Base-by-base conservation (phyloP, 2,113 vertebrate species). In the Entomyzon cyanotis region DNA sequence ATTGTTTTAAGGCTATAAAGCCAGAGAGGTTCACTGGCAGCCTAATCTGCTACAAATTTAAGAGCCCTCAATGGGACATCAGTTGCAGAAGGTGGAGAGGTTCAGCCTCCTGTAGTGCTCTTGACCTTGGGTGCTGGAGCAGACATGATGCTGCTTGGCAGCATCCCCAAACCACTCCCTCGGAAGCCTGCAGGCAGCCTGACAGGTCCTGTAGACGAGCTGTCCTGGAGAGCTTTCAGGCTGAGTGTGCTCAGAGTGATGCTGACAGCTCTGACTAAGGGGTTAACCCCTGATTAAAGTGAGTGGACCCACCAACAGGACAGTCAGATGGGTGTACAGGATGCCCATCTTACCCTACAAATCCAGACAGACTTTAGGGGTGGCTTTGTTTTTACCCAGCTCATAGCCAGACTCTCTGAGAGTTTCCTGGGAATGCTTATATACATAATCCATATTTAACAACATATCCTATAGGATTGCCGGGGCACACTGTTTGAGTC, bases 281-380 rank as follows among this genome's bases (percentile, higher is more conserved):
- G 50, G 24, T 44, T 70, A 79, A 25, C 15, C 15, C 2, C 1
- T 28, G 56, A 39, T 39, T 73, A 35, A 78, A 82, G 58, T 4
- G 28, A 79, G 59, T 3, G 27, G 37, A 83, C 10, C 23, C 28
- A 65, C 49, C 2, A 8, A 18, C 28, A 75, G 53, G 23, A 77
- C 35, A 35, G 55, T 19, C 13, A 50, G 64, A 44, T 0, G 3
- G 56, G 24, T 0, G 1, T 0, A 2, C 27, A 33, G 64, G 16
- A 47, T 27, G 63, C 42, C 30, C 44, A 10, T 17, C 39, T 17
- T 28, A 69, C 24, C 67, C 49, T 64, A 7, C 35, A 47, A 35
- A 70, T 47, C 25, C 58, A 49, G 35, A 16, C 2, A 17, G 49
- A 23, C 21, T 52, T 59, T 30, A 22, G 17, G 21, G 10, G 19